Percentiles rank a stretch among this genome's conserved stretches.
phyloP scores from a whole-genome alignment of 2,113 vertebrate species.

The Coregonus clupeaformis region DNA sequence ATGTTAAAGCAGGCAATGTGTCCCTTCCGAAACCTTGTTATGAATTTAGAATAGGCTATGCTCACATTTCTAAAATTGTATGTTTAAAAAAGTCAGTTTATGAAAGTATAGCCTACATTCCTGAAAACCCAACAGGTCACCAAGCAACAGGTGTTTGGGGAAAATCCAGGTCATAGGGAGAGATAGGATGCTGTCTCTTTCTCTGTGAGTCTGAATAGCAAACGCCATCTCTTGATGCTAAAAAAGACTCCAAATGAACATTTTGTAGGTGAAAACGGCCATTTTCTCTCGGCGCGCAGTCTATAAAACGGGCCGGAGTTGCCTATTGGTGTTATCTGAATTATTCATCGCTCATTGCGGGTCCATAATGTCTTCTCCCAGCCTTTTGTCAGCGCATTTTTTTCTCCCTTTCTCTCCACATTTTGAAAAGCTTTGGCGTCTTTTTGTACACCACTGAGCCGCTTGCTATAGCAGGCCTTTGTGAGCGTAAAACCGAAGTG shows the following conservation, averaged over 20 bases:
- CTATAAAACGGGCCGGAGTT: conserved; percentile 86
- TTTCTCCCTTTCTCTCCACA: conserved; percentile 94
- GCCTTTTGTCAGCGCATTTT: conserved; percentile 95
- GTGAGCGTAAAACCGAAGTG: conserved; percentile 93
- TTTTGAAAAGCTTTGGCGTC: conserved; percentile 96
- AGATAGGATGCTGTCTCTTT: conserved; percentile 26
- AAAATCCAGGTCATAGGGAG: not conserved
- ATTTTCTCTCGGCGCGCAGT: conserved; percentile 79
- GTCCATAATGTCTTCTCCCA: conserved; percentile 97
- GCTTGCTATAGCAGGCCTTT: conserved; percentile 90
- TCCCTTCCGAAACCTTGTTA: too few species aligned
- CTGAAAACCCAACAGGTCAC: conserved; percentile 51
- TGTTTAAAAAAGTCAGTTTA: not conserved
- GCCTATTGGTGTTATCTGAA: conserved; percentile 93
- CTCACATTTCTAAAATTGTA: too few species aligned
- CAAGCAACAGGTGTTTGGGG: conserved; percentile 72
- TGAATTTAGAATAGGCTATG: too few species aligned
- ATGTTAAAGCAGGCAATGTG: too few species aligned
- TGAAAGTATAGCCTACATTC: not conserved
- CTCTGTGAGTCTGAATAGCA: conserved; percentile 43
- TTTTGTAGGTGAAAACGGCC: conserved; percentile 80
- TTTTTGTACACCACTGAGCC: conserved; percentile 95
- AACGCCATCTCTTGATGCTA: conserved; percentile 61
- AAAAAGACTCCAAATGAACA: conserved; percentile 72
- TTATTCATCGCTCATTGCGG: conserved; percentile 99